Evolutionary conservation across 2,888 invertebrate species (phyloP).

Genomic region (Bruchidius siliquastri): DNA sequence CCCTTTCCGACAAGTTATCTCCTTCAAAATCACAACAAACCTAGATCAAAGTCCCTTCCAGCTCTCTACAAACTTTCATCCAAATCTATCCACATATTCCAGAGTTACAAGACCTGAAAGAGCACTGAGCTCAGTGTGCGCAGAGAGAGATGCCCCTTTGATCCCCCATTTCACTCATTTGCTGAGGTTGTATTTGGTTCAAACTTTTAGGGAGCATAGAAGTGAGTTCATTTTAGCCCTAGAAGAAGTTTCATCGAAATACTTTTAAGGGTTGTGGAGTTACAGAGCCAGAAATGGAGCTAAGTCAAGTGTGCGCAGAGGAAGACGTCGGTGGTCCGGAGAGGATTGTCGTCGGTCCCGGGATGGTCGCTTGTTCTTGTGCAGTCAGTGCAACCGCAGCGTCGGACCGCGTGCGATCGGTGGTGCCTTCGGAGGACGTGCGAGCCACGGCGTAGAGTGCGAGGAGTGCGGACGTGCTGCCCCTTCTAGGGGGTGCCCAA

Average conservation of each 20-base stretch:
- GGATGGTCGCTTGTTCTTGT: neutral
- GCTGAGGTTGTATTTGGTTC: neutral
- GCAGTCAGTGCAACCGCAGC: neutral
- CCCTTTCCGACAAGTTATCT: neutral
- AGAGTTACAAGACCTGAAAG: neutral
- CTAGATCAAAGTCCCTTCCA: neutral
- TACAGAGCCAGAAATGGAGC: neutral
- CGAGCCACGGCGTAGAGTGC: neutral
- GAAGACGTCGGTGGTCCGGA: neutral
- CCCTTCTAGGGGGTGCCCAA: slow-evolving; percentile 36
- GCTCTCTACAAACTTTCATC: neutral
- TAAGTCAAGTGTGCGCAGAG: neutral
- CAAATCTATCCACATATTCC: neutral
- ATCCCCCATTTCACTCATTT: neutral
- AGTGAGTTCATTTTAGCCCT: neutral
- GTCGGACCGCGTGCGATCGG: neutral
- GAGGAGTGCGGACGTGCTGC: slow-evolving; percentile 18
- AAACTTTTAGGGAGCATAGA: neutral
- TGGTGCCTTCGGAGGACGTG: slow-evolving; percentile 11
- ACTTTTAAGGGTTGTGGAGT: neutral
- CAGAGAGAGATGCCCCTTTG: neutral
- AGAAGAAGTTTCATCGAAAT: neutral
- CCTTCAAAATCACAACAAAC: neutral
- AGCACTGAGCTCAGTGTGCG: neutral
- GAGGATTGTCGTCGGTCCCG: neutral